Percentiles rank a stretch among this genome's conserved stretches.
Evolutionary conservation across 2,797 vertebrate species (phyloP).

Genomic region (Discoglossus pictus): DNA sequence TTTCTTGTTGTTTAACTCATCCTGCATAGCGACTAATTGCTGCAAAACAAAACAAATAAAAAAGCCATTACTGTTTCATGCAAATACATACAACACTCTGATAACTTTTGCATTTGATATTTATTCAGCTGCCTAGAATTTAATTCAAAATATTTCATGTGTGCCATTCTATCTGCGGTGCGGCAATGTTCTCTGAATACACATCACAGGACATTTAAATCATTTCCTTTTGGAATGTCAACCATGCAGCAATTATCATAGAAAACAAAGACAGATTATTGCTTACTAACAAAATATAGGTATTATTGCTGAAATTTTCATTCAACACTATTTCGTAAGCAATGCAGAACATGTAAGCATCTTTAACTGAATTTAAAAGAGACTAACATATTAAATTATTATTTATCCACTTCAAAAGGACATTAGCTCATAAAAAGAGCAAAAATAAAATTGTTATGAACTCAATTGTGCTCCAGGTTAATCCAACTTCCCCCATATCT

Average conservation of each 20-base stretch:
- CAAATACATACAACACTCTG: slow-evolving; percentile 22
- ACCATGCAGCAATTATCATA: slow-evolving; percentile 2
- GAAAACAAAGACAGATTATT: neutral
- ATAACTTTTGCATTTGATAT: slow-evolving; percentile 32
- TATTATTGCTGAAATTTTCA: neutral
- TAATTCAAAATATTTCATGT: slow-evolving; percentile 23
- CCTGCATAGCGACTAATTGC: slow-evolving; percentile 89
- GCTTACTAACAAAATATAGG: neutral
- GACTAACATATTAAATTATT: no score
- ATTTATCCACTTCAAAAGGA: no score
- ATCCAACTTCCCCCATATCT: no score
- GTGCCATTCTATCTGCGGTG: neutral
- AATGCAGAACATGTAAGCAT: no score
- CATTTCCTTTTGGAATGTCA: neutral
- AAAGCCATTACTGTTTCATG: slow-evolving; percentile 31
- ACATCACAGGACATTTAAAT: slow-evolving; percentile 1
- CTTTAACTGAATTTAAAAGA: no score
- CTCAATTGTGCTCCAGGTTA: no score
- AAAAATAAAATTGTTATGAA: no score
- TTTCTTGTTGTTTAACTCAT: slow-evolving; percentile 86
- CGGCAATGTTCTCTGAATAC: neutral
- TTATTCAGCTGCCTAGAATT: slow-evolving; percentile 19
- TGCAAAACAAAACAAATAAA: slow-evolving; percentile 63
- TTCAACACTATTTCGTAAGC: no score
- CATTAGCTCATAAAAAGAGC: no score